Percentiles rank a stretch among this genome's conserved stretches.
phyloP scores from a whole-genome alignment of 2,888 invertebrate species.

The Melipona bicolor region DNA sequence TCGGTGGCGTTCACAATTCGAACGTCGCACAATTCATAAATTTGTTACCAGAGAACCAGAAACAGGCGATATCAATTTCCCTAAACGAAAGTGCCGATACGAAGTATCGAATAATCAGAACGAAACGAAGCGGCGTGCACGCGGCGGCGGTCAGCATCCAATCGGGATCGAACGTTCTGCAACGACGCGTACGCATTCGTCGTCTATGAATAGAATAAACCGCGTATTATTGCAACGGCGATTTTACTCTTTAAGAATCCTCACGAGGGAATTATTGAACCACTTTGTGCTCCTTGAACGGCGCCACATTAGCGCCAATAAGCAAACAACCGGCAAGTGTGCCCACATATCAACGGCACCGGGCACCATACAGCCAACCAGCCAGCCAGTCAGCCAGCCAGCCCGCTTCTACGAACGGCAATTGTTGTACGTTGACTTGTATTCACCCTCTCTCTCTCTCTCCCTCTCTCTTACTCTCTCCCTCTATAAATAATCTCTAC shows the following conservation, averaged over 20 bases:
- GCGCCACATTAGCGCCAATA: constrained; percentile 71
- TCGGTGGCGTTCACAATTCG: no score
- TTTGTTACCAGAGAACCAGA: no score
- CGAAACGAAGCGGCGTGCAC: neutral
- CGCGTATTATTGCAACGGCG: constrained; percentile 35
- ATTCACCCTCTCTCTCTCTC: neutral
- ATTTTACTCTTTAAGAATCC: constrained; percentile 58
- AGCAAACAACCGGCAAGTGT: constrained; percentile 66
- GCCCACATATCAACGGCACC: constrained; percentile 55
- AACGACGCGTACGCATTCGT: constrained; percentile 8
- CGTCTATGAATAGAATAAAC: constrained; percentile 24
- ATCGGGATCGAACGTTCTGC: constrained; percentile 16
- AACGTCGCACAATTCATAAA: no score
- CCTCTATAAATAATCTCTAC: constrained; percentile 71
- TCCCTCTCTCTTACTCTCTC: neutral
- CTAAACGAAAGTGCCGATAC: no score
- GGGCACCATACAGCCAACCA: neutral
- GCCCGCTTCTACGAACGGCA: constrained; percentile 66
- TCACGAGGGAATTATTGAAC: constrained; percentile 65
- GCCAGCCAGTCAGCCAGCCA: constrained; percentile 13
- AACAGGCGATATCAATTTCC: no score
- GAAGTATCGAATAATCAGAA: neutral
- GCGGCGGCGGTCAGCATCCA: neutral
- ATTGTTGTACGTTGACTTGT: constrained; percentile 70
- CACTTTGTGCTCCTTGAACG: constrained; percentile 69